phyloP scores from a whole-genome alignment of 1,140 invertebrate genomes.

The Drosophila bocqueti region DNA sequence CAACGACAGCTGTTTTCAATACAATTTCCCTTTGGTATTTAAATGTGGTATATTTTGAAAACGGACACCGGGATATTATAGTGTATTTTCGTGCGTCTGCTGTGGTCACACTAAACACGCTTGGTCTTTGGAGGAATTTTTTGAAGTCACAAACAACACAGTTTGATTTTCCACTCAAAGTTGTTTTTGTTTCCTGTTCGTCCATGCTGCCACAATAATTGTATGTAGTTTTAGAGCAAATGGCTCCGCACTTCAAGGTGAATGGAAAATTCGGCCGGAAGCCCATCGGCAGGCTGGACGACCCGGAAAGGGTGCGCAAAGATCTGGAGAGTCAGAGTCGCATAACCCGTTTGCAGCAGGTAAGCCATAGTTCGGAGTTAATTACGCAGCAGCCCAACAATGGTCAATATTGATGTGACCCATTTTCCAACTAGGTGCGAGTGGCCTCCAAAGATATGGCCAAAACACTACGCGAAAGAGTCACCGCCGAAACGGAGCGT shows the following conservation, averaged over 20 bases:
- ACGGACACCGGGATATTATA: background rate
- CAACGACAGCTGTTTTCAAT: slow-evolving; percentile 49
- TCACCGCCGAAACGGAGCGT: slow-evolving; percentile 60
- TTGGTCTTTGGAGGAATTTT: slow-evolving; percentile 56
- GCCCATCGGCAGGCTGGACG: slow-evolving; percentile 42
- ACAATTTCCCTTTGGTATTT: background rate
- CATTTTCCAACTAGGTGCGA: slow-evolving; percentile 61
- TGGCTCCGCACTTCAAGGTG: slow-evolving; percentile 52
- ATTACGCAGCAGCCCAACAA: slow-evolving; percentile 18
- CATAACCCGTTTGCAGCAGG: slow-evolving; percentile 77
- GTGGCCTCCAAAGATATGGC: slow-evolving; percentile 73
- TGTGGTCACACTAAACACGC: slow-evolving; percentile 19
- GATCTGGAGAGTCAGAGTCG: slow-evolving; percentile 73
- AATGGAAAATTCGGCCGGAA: slow-evolving; percentile 54
- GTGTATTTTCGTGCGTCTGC: background rate
- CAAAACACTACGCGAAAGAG: slow-evolving; percentile 66
- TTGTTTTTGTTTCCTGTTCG: slow-evolving; percentile 26
- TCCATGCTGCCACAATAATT: slow-evolving; percentile 34
- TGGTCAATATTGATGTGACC: slow-evolving; percentile 4
- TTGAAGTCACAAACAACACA: slow-evolving; percentile 28
- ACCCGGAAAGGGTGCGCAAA: slow-evolving; percentile 67
- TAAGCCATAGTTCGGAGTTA: slow-evolving; percentile 33
- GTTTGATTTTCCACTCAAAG: slow-evolving; percentile 55
- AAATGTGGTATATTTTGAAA: background rate
- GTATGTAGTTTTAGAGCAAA: slow-evolving; percentile 25